phyloP scores from a whole-genome alignment of 1,140 invertebrate genomes.

The Proctacanthus coquilletti region DNA sequence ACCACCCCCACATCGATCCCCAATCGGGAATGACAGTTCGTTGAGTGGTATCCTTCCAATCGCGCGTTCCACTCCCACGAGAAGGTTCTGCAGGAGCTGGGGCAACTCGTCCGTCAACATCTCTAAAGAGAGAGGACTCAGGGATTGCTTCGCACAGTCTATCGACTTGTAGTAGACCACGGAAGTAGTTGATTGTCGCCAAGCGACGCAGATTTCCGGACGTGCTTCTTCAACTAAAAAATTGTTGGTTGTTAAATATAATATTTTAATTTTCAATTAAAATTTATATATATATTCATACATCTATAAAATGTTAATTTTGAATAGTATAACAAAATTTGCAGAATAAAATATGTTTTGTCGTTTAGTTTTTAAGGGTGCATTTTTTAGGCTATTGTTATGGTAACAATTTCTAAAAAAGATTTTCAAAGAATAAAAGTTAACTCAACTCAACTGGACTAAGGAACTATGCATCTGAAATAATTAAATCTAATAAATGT shows the following conservation, averaged over 20 bases:
- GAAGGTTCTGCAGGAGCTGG: slow-evolving; percentile 41
- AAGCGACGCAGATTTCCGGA: slow-evolving; percentile 24
- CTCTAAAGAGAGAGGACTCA: slow-evolving; percentile 9
- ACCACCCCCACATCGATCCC: background rate
- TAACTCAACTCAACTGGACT: too few species aligned
- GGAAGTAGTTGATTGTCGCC: slow-evolving; percentile 14
- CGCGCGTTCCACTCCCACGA: slow-evolving; percentile 48
- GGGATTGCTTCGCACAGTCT: slow-evolving; percentile 1
- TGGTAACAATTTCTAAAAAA: too few species aligned
- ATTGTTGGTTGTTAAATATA: background rate
- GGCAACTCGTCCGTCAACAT: slow-evolving; percentile 34
- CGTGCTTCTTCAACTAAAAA: slow-evolving; percentile 4
- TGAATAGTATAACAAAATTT: too few species aligned
- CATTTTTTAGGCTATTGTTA: too few species aligned
- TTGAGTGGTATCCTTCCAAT: slow-evolving; percentile 48
- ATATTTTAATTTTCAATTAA: too few species aligned
- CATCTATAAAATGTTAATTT: too few species aligned
- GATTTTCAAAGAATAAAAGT: too few species aligned
- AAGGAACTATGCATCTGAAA: too few species aligned
- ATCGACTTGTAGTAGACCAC: slow-evolving; percentile 4
- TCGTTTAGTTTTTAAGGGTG: too few species aligned
- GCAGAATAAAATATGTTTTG: too few species aligned
- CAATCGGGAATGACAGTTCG: slow-evolving; percentile 40
- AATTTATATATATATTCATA: too few species aligned
- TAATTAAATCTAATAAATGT: too few species aligned